Percentiles rank a stretch among this genome's conserved stretches.
Evolutionary conservation across 1,140 invertebrate genomes (phyloP).

Genomic region (Leptinotarsa undecemlineata): DNA sequence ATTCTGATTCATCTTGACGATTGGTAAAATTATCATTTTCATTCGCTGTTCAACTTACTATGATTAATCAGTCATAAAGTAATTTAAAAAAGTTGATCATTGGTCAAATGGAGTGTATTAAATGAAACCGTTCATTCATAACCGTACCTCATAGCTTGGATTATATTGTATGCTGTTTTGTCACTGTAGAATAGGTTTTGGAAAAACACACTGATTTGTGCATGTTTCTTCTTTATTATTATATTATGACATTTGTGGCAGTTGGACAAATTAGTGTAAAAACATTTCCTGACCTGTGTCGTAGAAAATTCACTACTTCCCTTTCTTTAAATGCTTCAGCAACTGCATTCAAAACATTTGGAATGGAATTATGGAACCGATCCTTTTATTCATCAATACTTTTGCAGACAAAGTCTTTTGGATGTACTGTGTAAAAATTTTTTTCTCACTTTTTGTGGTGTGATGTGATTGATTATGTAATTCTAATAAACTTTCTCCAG

Average conservation of each 20-base stretch:
- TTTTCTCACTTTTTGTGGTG: no score
- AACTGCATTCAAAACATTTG: neutral
- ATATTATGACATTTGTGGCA: neutral
- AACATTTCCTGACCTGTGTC: conserved; percentile 4
- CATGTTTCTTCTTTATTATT: neutral
- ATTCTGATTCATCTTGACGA: no score
- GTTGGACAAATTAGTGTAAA: conserved; percentile 4
- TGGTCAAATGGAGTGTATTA: conserved; percentile 8
- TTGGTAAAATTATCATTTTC: no score
- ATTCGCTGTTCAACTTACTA: no score
- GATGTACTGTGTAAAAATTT: no score
- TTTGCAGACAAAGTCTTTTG: no score
- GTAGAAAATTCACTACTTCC: neutral
- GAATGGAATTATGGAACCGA: no score
- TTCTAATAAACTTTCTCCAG: no score
- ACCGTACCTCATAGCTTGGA: neutral
- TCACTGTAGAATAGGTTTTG: conserved; percentile 28
- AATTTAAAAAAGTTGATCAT: neutral
- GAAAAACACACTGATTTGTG: conserved; percentile 19
- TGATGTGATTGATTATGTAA: no score
- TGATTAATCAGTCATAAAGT: no score
- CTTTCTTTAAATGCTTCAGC: neutral
- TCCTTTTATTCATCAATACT: no score
- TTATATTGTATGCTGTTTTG: conserved; percentile 17
- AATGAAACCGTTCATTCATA: conserved; percentile 1